These are phyloP conservation scores for Orthonyx spaldingii DNA, from an alignment of 2,113 vertebrate species.

Conservation along the genomic window DNA sequence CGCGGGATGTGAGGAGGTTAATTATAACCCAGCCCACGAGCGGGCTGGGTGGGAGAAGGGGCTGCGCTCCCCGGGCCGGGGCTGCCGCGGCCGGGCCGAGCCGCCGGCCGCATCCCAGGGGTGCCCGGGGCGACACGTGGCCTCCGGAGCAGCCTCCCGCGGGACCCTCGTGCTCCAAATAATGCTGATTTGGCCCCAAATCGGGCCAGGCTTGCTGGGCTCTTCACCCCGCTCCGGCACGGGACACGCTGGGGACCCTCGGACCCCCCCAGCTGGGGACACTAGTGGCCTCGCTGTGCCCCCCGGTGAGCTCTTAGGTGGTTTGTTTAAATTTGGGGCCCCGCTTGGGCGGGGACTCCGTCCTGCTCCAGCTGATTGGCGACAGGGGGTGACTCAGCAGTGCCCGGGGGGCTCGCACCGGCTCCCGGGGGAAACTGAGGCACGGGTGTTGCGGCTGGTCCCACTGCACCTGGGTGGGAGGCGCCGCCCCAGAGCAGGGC, in stretches of 20 bases:
- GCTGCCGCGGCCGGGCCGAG: not conserved
- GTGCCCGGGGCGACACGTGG: not conserved
- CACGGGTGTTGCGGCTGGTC: accelerated
- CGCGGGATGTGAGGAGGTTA: constrained; percentile 51
- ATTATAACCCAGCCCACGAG: constrained; percentile 21
- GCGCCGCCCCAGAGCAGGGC: not conserved
- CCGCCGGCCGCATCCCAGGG: not conserved
- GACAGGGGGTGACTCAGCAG: not conserved
- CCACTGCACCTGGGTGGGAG: not conserved
- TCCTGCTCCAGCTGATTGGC: not conserved
- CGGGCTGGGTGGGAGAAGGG: not conserved
- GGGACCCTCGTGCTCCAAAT: not conserved
- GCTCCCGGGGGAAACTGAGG: not conserved
- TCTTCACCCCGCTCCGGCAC: accelerated
- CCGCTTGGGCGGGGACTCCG: not conserved
- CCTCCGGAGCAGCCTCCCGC: not conserved
- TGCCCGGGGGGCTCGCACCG: accelerated
- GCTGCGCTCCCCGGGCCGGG: not conserved
- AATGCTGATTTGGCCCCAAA: accelerated
- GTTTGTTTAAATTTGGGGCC: not conserved
- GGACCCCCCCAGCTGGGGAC: accelerated
- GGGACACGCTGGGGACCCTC: accelerated
- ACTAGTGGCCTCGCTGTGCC: not conserved
- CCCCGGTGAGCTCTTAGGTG: accelerated
- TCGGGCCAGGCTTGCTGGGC: accelerated